phyloP scores from a whole-genome alignment of 2,888 invertebrate species.

The Erebia epiphron region DNA sequence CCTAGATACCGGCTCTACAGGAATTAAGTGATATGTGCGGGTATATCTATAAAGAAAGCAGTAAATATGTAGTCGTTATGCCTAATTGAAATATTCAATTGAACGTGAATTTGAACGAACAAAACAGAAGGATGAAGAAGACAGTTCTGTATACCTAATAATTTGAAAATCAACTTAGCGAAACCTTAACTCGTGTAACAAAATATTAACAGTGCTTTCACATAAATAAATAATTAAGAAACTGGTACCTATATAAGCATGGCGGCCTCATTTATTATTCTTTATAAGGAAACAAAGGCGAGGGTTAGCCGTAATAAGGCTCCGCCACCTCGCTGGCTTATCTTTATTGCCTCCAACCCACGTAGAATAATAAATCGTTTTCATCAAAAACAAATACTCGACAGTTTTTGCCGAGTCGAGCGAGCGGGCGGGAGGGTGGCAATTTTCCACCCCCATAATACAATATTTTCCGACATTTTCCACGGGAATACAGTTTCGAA shows the following conservation, averaged over 20 bases:
- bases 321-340: conserved; percentile 83
- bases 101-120: background rate
- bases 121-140: too few relatives aligned
- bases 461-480: conserved; percentile 84
- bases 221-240: conserved; percentile 81
- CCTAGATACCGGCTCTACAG: background rate
- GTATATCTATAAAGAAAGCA: background rate
- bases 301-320: conserved; percentile 84
- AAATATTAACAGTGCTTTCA: conserved; percentile 77
- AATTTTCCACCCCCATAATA: conserved; percentile 83
- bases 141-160: too few relatives aligned
- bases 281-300: conserved; percentile 84
- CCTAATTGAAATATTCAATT: too few relatives aligned
- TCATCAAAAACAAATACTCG: conserved; percentile 84
- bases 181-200: conserved; percentile 50
- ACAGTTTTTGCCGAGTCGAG: conserved; percentile 83
- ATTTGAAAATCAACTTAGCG: conserved; percentile 6
- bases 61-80: too few relatives aligned
- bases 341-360: conserved; percentile 84
- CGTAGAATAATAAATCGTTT: conserved; percentile 84
- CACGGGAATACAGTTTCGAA: conserved; percentile 83
- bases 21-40: background rate
- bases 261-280: conserved; percentile 83
- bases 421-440: conserved; percentile 80
- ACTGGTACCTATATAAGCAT: conserved; percentile 77